A percentile compares a stretch with the other conserved stretches of the same genome.
phyloP scores from a whole-genome alignment of 2,888 invertebrate species.

The Hymenopus coronatus region DNA sequence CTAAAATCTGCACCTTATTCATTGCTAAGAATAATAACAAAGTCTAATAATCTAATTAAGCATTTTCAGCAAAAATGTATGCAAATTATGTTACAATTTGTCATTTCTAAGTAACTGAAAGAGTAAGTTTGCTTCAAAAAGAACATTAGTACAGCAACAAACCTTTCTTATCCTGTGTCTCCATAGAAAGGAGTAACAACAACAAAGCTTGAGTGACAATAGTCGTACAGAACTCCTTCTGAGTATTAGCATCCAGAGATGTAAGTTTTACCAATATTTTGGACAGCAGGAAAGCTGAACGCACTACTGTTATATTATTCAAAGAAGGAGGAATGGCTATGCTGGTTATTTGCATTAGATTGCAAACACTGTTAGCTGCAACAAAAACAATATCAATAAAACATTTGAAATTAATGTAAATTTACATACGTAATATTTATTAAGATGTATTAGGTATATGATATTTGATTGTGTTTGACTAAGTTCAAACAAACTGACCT shows the following conservation, averaged over 20 bases:
- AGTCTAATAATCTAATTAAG: too few species aligned
- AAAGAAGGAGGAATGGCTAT: background rate
- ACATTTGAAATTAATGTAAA: background rate
- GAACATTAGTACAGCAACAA: background rate
- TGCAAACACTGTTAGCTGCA: background rate
- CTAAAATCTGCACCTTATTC: too few species aligned
- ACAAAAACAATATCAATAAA: background rate
- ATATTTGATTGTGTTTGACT: too few species aligned
- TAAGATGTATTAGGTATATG: background rate
- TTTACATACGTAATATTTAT: background rate
- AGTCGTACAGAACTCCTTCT: background rate
- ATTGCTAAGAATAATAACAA: too few species aligned
- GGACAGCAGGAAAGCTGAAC: background rate
- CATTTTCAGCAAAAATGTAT: too few species aligned
- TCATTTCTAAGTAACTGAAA: too few species aligned
- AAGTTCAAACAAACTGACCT: too few species aligned
- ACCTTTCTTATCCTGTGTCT: constrained; percentile 9
- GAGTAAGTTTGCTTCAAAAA: too few species aligned
- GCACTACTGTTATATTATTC: background rate
- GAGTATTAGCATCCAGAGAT: background rate
- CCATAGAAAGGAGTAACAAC: constrained; percentile 7
- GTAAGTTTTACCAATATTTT: background rate
- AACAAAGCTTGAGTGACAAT: background rate
- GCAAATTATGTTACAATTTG: too few species aligned
- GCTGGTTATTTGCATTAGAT: background rate